phyloP scores from a whole-genome alignment of 2,113 vertebrate species.

The Emberiza fucata region DNA sequence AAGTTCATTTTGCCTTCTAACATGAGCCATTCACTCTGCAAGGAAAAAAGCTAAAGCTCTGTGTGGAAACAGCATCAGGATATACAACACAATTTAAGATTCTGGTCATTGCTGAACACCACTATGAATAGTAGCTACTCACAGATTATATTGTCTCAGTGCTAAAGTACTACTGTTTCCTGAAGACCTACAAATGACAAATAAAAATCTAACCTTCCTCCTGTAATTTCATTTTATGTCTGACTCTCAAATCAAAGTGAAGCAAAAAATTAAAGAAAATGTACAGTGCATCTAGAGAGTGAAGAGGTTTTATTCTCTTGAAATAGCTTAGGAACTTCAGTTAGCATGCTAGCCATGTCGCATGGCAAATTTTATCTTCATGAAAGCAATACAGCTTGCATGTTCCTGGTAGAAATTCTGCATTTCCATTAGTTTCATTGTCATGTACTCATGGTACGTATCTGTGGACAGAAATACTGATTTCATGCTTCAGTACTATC shows the following conservation, averaged over 20 bases:
- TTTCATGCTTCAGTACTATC: background rate
- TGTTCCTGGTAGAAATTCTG: conserved; percentile 6
- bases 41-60: conserved; percentile 15
- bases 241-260: background rate
- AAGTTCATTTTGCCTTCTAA: conserved; percentile 59
- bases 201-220: background rate
- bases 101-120: conserved; percentile 11
- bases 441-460: background rate
- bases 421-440: background rate
- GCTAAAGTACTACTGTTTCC: background rate
- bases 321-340: background rate
- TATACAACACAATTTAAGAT: background rate
- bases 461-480: background rate
- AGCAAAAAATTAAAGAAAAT: background rate
- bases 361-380: background rate
- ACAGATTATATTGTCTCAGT: background rate
- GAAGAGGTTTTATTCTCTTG: background rate
- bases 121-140: background rate
- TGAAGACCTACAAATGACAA: background rate
- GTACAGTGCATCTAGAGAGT: background rate
- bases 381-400: background rate
- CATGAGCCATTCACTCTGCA: background rate
- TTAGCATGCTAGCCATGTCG: background rate
- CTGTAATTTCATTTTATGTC: background rate
- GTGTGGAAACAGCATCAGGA: conserved; percentile 16